Evolutionary conservation across 2,113 vertebrate species (phyloP).

Genomic region (Ictalurus furcatus): DNA sequence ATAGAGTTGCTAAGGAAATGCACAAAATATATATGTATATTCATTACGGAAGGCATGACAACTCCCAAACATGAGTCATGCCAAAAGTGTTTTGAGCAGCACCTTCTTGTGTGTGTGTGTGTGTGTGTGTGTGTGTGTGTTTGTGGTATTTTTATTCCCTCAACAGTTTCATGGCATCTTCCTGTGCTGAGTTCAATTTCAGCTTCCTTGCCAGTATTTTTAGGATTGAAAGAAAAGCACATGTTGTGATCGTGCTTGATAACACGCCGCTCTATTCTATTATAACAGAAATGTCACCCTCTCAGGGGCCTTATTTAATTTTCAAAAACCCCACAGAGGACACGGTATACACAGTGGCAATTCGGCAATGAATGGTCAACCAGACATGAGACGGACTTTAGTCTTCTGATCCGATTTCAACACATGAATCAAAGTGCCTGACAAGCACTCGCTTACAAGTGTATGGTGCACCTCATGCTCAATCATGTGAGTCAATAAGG

Average conservation of each 20-base stretch:
- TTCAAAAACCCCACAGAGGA: neutral
- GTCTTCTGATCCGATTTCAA: conserved; percentile 8
- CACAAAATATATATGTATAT: neutral
- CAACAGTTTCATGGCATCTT: neutral
- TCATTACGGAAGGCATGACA: neutral
- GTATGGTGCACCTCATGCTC: neutral
- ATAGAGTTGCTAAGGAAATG: neutral
- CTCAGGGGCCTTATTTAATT: conserved; percentile 8
- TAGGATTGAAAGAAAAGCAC: conserved; percentile 21
- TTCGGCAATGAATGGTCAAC: conserved; percentile 13
- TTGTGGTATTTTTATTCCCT: neutral
- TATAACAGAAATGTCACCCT: conserved; percentile 34
- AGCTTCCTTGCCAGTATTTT: conserved; percentile 25
- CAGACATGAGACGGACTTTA: neutral
- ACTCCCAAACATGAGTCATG: neutral
- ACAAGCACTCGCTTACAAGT: neutral
- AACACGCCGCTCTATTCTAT: conserved; percentile 32
- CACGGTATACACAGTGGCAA: neutral
- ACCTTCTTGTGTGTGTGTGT: neutral
- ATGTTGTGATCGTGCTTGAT: conserved; percentile 26
- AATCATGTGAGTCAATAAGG: neutral
- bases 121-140: neutral
- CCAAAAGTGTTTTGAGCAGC: neutral
- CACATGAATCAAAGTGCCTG: neutral
- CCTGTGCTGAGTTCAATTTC: conserved; percentile 24